Percentiles rank a stretch among this genome's conserved stretches.
Conservation (phyloP, 2,797 vertebrate genomes). For the Mallotus villosus region DNA sequence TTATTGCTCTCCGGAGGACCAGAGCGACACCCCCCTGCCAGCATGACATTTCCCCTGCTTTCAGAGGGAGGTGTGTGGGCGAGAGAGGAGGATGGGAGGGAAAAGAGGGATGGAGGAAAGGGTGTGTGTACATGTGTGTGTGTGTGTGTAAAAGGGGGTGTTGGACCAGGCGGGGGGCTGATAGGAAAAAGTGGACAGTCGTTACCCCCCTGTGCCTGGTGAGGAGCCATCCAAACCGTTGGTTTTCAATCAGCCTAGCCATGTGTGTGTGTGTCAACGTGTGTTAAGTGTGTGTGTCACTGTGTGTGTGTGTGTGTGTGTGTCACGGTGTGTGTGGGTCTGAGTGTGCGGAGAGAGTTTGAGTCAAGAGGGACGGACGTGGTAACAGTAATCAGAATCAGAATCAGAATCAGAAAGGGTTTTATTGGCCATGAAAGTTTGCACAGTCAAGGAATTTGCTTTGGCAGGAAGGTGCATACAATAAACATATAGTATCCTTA, state of each 20-base stretch:
- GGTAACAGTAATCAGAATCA: background rate
- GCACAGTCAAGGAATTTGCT: too few species aligned
- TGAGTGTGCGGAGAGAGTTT: slow-evolving; percentile 21
- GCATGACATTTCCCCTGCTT: slow-evolving; percentile 53
- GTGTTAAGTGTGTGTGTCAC: slow-evolving; percentile 1
- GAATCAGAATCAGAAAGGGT: too few species aligned
- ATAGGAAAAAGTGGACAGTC: slow-evolving; percentile 56
- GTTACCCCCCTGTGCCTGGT: slow-evolving; percentile 54
- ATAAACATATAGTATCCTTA: too few species aligned
- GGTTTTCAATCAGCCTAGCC: slow-evolving; percentile 64
- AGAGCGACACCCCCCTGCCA: slow-evolving; percentile 47
- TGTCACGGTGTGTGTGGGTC: slow-evolving; percentile 4
- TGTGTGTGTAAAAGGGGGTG: background rate
- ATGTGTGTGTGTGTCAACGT: slow-evolving; percentile 22
- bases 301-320: background rate
- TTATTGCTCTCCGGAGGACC: slow-evolving; percentile 71
- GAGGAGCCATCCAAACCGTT: slow-evolving; percentile 55
- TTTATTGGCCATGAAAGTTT: too few species aligned
- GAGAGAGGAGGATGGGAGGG: slow-evolving; percentile 21
- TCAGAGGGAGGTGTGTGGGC: slow-evolving; percentile 12
- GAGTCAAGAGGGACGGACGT: background rate
- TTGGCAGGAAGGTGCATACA: too few species aligned
- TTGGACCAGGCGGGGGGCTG: slow-evolving; percentile 43
- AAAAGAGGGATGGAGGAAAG: slow-evolving; percentile 10
- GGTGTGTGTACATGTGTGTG: slow-evolving; percentile 2